Base-by-base conservation (phyloP, 2,113 vertebrate genomes). In the Catagonus wagneri region DNA sequence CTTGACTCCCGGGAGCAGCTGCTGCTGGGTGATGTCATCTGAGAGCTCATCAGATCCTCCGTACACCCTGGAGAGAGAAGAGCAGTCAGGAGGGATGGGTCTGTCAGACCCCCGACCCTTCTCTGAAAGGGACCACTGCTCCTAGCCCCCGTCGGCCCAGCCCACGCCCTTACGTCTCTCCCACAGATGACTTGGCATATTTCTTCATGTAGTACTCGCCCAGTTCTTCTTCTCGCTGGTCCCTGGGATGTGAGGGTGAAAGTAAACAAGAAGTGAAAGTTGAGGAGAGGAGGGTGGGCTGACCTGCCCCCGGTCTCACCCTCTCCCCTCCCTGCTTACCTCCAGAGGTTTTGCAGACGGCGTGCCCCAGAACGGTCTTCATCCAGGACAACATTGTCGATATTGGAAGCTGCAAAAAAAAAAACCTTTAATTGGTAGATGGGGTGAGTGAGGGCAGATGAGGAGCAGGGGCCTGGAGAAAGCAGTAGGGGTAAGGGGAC, bases 171-270 rank as follows among this genome's bases (percentile, higher is more conserved):
- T 97, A 99, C 99, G 99, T 99, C 90, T 99, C 99, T 7, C 99
- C 99, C 84, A 98, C 99, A 0, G 99, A 99, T 0, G 99, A 99
- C 96, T 99, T 99, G 95, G 99, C 99, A 0, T 99, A 99, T 96
- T 99, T 99, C 97, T 99, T 99, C 99, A 99, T 99, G 97, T 99
- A 99, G 96, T 99, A 99, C 92, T 99, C 99, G 4, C 99, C 99
- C 95, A 99, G 96, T 6, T 99, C 99, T 97, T 99, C 99, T 90
- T 99, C 99, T 34, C 99, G 98, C 91, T 99, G 99, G 94, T 99
- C 99, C 98, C 99, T 99, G 98, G 0, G 16, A 86, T 15, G 20
- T 1, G 17, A 23, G 9, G 14, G 16, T 88, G 25, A 68, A 68
- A 68, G 89, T 13, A 79, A 72, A 60, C 6, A 85, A 14, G 68